phyloP scores from a whole-genome alignment of 2,888 invertebrate species.

The Fragum sueziense region DNA sequence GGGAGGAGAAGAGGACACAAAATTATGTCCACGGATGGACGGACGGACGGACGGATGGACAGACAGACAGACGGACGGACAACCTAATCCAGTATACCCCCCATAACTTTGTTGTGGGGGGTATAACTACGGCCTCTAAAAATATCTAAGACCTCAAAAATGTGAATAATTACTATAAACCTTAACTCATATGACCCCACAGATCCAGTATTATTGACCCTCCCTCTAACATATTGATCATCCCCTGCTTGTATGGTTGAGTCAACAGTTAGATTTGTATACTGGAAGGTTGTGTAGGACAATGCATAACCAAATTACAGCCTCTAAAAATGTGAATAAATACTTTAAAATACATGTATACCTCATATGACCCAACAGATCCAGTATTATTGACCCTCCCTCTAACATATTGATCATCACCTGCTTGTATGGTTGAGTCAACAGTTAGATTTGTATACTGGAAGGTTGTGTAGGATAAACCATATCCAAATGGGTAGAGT shows the following conservation, averaged over 20 bases:
- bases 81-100: no score
- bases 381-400: constrained; percentile 74
- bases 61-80: no score
- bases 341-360: constrained; percentile 38
- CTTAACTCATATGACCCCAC: constrained; percentile 76
- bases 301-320: no score
- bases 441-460: constrained; percentile 52
- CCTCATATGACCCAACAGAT: constrained; percentile 75
- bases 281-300: not conserved
- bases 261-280: constrained; percentile 9
- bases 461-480: constrained; percentile 69
- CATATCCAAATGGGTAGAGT: constrained; percentile 75
- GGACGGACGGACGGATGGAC: no score
- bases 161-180: no score
- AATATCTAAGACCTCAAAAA: no score
- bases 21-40: no score
- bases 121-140: no score
- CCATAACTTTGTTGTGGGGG: no score
- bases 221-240: constrained; percentile 61
- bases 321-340: no score
- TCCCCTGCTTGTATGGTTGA: constrained; percentile 62
- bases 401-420: constrained; percentile 62
- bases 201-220: constrained; percentile 69
- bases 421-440: constrained; percentile 55
- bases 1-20: no score